Evolutionary conservation across 1,140 invertebrate genomes (phyloP), one percentile per base, ranked within the genome.

Genomic region (Bombus superbus): DNA sequence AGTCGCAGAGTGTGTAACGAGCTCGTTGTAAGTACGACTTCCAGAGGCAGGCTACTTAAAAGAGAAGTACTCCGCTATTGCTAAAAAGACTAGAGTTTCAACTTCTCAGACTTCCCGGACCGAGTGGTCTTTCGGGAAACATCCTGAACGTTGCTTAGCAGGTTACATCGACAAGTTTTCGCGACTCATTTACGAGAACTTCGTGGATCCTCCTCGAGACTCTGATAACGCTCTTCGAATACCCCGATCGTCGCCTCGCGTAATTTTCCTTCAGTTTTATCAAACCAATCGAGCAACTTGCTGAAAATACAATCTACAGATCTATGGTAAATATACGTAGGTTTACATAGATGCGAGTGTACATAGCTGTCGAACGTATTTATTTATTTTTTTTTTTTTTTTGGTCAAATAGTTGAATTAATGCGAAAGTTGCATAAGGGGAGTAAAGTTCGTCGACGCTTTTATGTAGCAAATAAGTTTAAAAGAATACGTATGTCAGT

Each of bases 1-100:
- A 82, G 25, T 75, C 75, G 15, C 6, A 47, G 75, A 82, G 71
- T n/a, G 69, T 47, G 69, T 74, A 64, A 74, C 80, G 53, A 81
- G 66, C 18, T 81, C 40, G 6, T 11, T 13, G 38, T 44, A 47
- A 79, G 64, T 35, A 68, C 42, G 62, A 68, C 2, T 44, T 32
- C 8, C 40, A 35, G 1, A 28, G 47, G 25, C 22, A 44, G 38
- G 28, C 69, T 47, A 57, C 53, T 74, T 57, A 47, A 53, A 28
- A 74, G 80, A 32, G 40, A 74, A 38, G n/a, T 35, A 64, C 53
- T 62, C 13, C 6, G 53, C 47, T 59, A 81, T 73, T 25, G 47
- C 32, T 81, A 73, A 42, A 82, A 64, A 62, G n/a, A 82, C 40
- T 38, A n/a, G 57, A 82, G 53, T 73, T 81, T 44, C 47, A 64